These are phyloP conservation scores for Coelogynopora nodosa DNA, from an alignment of 2,888 invertebrate genomes.

Conservation along the genomic window DNA sequence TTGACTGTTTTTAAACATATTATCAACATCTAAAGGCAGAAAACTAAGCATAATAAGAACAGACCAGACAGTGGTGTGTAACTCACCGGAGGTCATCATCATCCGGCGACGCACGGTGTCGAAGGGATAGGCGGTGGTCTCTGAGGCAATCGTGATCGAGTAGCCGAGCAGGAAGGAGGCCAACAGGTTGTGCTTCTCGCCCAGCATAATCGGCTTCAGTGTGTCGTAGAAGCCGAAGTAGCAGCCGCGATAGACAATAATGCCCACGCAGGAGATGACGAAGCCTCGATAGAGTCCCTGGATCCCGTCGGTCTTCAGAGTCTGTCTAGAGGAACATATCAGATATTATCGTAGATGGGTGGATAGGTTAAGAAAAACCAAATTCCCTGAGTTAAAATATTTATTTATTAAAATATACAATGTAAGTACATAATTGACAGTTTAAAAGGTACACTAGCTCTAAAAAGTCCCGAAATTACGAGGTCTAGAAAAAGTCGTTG, in stretches of 20 bases:
- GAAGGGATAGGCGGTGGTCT: constrained; percentile 91
- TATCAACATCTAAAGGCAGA: too few species aligned
- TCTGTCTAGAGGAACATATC: constrained; percentile 60
- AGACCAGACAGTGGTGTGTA: too few species aligned
- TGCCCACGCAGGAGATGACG: constrained; percentile 61
- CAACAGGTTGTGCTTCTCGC: constrained; percentile 54
- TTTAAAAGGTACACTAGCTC: too few species aligned
- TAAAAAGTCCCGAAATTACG: too few species aligned
- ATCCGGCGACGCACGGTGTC: constrained; percentile 87
- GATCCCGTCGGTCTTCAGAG: constrained; percentile 58
- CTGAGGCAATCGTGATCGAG: constrained; percentile 77
- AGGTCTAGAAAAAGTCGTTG: too few species aligned
- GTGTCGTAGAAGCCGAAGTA: constrained; percentile 63
- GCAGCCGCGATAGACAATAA: constrained; percentile 62
- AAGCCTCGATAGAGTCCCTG: constrained; percentile 62
- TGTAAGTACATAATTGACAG: too few species aligned
- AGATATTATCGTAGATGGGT: too few species aligned
- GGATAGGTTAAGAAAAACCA: too few species aligned
- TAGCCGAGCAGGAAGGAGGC: constrained; percentile 58
- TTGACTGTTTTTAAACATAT: too few species aligned
- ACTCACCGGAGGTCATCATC: constrained; percentile 86
- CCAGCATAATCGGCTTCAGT: constrained; percentile 59
- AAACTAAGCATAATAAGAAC: too few species aligned
- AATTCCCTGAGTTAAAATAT: too few species aligned
- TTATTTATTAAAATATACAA: too few species aligned